Percentiles rank a stretch among this genome's conserved stretches.
These are phyloP conservation scores for Zophobas atratus DNA, from an alignment of 1,140 invertebrate species.

Conservation along the genomic window DNA sequence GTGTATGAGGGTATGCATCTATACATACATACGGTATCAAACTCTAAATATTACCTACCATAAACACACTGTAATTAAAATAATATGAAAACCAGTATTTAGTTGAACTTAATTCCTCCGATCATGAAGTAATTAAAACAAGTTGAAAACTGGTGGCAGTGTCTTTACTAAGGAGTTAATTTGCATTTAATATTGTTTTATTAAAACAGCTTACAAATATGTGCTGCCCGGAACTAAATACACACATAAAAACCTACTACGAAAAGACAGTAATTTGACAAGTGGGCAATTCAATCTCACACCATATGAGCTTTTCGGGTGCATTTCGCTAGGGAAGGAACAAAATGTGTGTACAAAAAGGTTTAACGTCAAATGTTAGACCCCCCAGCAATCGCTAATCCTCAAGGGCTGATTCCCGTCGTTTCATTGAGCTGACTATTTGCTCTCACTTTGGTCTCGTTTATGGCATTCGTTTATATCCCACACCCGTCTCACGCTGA, in stretches of 20 bases:
- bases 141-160: too few species aligned
- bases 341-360: constrained; percentile 49
- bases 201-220: too few species aligned
- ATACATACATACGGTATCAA: too few species aligned
- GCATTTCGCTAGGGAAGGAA: background rate
- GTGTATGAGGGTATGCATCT: too few species aligned
- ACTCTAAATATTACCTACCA: too few species aligned
- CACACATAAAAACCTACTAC: too few species aligned
- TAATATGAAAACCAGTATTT: too few species aligned
- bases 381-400: constrained; percentile 61
- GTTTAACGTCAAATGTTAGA: constrained; percentile 55
- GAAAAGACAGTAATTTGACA: constrained; percentile 15
- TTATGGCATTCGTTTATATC: constrained; percentile 61
- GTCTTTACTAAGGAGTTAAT: too few species aligned
- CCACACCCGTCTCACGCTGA: constrained; percentile 61
- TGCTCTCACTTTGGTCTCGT: constrained; percentile 62
- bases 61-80: too few species aligned
- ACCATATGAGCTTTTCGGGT: constrained; percentile 23
- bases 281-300: constrained; percentile 32
- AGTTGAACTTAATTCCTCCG: too few species aligned
- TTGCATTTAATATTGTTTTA: too few species aligned
- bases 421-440: constrained; percentile 61
- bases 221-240: background rate
- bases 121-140: too few species aligned
- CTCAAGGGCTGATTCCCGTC: constrained; percentile 59